These are phyloP conservation scores for Diploscapter pachys DNA, from an alignment of 1,140 invertebrate genomes.

Conservation along the genomic window DNA sequence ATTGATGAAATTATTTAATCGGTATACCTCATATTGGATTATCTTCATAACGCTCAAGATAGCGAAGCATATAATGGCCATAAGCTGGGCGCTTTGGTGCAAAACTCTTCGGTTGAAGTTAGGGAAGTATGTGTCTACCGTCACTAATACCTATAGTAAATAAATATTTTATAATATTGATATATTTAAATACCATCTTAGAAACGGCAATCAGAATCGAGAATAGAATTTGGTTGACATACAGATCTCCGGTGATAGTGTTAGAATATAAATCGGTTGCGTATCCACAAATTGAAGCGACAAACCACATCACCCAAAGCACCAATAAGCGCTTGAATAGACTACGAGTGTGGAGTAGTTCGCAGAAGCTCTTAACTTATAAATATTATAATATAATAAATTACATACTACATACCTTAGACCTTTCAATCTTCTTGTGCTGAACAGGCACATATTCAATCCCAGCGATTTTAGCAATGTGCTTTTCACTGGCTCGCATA, in stretches of 20 bases:
- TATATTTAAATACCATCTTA: conserved; percentile 43
- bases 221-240: conserved; percentile 55
- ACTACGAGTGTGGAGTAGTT: conserved; percentile 20
- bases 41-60: conserved; percentile 46
- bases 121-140: conserved; percentile 32
- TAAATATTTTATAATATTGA: conserved; percentile 2
- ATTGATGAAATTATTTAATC: neutral
- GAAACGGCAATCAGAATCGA: conserved; percentile 53
- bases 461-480: conserved; percentile 51
- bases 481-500: conserved; percentile 49
- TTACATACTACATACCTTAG: conserved; percentile 21
- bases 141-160: neutral
- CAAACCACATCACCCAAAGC: conserved; percentile 50
- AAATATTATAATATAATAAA: neutral
- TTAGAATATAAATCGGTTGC: conserved; percentile 56
- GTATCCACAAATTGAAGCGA: conserved; percentile 49
- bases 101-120: conserved; percentile 48
- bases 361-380: conserved; percentile 6
- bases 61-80: conserved; percentile 54
- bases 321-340: conserved; percentile 33
- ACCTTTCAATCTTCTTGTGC: conserved; percentile 41
- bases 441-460: conserved; percentile 41
- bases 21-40: conserved; percentile 36
- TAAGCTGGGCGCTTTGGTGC: conserved; percentile 48
- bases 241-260: conserved; percentile 51